A percentile compares a stretch with the other conserved stretches of the same genome.
phyloP scores from a whole-genome alignment of 1,140 invertebrate species.

The Lordiphosa clarofinis region DNA sequence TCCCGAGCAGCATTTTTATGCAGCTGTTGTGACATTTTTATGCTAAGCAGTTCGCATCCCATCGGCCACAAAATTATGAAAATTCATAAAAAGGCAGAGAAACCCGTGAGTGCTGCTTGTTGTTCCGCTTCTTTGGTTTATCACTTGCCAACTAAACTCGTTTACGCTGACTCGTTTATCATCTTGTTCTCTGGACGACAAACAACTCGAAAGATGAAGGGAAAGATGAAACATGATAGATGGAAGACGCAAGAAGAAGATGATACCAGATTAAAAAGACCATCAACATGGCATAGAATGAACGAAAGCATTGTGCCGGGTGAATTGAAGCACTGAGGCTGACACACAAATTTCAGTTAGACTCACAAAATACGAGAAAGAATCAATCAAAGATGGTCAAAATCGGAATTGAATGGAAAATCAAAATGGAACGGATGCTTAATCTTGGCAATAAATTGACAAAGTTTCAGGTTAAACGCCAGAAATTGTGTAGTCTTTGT shows the following conservation, averaged over 20 bases:
- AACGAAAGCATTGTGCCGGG: no score
- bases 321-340: no score
- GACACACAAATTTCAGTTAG: no score
- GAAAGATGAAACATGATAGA: no score
- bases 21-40: conserved; percentile 75
- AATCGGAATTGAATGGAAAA: no score
- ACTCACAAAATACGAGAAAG: no score
- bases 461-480: no score
- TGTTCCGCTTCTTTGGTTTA: conserved; percentile 33
- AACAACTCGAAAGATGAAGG: not conserved
- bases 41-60: conserved; percentile 51
- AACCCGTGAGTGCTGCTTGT: conserved; percentile 18
- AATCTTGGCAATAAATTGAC: no score
- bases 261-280: conserved; percentile 29
- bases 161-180: conserved; percentile 63
- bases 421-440: no score
- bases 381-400: no score
- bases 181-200: conserved; percentile 27
- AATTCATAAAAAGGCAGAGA: conserved; percentile 53
- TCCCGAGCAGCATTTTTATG: conserved; percentile 60
- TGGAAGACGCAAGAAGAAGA: no score
- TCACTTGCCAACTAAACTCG: conserved; percentile 65
- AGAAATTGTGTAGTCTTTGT: no score
- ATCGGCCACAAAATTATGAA: conserved; percentile 64
- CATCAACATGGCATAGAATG: conserved; percentile 19